phyloP scores from a whole-genome alignment of 2,888 invertebrate species.

The Lepidocyrtoides sp. region DNA sequence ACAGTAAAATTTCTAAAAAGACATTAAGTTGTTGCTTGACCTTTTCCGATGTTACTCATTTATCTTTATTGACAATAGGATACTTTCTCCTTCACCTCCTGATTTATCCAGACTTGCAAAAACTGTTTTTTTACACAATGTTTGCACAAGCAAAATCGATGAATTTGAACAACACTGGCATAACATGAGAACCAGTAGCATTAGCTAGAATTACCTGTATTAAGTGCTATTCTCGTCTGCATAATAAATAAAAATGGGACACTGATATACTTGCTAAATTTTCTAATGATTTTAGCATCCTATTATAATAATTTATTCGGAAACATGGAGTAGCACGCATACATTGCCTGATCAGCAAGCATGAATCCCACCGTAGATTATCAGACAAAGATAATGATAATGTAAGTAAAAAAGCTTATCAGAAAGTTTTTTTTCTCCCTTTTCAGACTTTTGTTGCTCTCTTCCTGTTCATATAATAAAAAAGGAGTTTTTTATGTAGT shows the following conservation, averaged over 20 bases:
- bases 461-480: background rate
- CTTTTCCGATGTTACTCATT: too few species aligned
- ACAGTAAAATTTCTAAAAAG: too few species aligned
- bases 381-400: constrained; percentile 1
- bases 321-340: background rate
- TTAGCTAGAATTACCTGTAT: background rate
- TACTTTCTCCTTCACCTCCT: too few species aligned
- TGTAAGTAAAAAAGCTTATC: background rate
- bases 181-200: background rate
- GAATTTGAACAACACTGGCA: background rate
- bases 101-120: background rate
- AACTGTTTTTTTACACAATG: background rate
- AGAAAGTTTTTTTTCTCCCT: background rate
- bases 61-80: too few species aligned
- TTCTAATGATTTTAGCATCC: background rate
- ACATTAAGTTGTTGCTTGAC: too few species aligned
- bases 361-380: background rate
- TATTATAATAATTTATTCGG: background rate
- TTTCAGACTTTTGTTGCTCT: background rate
- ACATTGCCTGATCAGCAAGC: too few species aligned
- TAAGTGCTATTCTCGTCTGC: background rate
- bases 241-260: constrained; percentile 25
- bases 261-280: background rate
- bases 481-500: constrained; percentile 14
- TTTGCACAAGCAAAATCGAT: background rate